These are phyloP conservation scores for Andrena cerasifolii DNA, from an alignment of 1,140 invertebrate species.

Conservation along the genomic window DNA sequence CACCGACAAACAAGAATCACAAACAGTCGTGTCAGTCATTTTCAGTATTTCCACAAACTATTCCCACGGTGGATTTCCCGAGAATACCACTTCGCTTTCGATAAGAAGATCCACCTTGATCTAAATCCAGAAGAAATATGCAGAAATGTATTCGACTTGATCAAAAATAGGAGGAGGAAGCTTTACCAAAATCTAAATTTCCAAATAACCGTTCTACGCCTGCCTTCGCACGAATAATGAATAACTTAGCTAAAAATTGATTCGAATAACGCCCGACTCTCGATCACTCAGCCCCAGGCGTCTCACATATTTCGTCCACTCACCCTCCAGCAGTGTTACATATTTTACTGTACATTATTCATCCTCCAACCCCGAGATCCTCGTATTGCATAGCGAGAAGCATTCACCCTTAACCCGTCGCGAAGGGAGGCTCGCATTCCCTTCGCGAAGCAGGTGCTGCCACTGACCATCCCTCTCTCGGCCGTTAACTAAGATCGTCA, in stretches of 20 bases:
- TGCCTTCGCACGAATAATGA: not conserved
- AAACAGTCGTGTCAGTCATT: too few relatives aligned
- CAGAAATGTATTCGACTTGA: too few relatives aligned
- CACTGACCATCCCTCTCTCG: constrained; percentile 49
- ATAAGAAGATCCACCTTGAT: too few relatives aligned
- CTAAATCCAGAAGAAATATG: too few relatives aligned
- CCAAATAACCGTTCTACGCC: too few relatives aligned
- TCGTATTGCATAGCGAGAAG: not conserved
- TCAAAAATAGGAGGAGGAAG: too few relatives aligned
- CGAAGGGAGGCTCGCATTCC: constrained; percentile 31
- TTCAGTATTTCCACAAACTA: too few relatives aligned
- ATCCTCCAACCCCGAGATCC: constrained; percentile 3
- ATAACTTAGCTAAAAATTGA: not conserved
- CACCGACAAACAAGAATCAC: not conserved
- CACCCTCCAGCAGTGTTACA: constrained; percentile 28
- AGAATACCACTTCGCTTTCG: too few relatives aligned
- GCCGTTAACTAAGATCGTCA: constrained; percentile 67
- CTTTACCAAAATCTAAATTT: too few relatives aligned
- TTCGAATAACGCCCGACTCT: not conserved
- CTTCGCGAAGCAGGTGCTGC: constrained; percentile 43
- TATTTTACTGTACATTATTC: constrained; percentile 49
- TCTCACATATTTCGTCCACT: constrained; percentile 4
- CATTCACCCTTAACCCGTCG: not conserved
- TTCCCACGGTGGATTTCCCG: too few relatives aligned
- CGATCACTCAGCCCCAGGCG: not conserved